Percentiles rank a stretch among this genome's conserved stretches.
These are phyloP conservation scores for Xiphydria camelus DNA, from an alignment of 2,888 invertebrate genomes.

Conservation along the genomic window DNA sequence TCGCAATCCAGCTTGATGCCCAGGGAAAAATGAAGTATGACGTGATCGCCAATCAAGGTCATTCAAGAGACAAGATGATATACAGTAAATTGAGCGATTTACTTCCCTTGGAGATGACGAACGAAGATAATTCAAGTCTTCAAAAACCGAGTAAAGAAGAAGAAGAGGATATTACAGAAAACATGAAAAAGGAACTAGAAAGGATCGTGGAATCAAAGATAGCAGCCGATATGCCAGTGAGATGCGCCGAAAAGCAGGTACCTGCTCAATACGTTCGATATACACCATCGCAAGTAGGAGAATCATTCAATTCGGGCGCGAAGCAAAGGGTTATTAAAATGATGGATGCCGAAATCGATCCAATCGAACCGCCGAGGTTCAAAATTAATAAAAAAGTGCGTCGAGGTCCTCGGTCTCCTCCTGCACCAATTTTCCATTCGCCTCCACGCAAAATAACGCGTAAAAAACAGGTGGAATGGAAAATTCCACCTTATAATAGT, in stretches of 20 bases:
- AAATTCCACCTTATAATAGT: constrained; percentile 97
- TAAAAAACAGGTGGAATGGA: constrained; percentile 99
- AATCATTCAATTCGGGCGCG: constrained; percentile 92
- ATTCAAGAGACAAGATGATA: constrained; percentile 90
- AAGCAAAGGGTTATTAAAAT: constrained; percentile 96
- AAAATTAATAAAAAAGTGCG: constrained; percentile 98
- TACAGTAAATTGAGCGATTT: constrained; percentile 93
- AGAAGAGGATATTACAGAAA: constrained; percentile 86
- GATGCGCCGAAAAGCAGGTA: constrained; percentile 90
- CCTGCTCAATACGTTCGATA: constrained; percentile 97
- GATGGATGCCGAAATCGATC: constrained; percentile 93
- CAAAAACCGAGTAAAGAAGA: constrained; percentile 87
- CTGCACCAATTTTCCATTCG: constrained; percentile 97
- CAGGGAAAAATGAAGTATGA: constrained; percentile 95
- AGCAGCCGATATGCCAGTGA: constrained; percentile 94
- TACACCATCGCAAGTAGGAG: constrained; percentile 96
- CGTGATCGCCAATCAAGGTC: constrained; percentile 91
- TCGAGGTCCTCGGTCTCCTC: constrained; percentile 96
- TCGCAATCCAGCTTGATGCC: constrained; percentile 93
- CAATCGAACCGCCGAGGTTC: constrained; percentile 98
- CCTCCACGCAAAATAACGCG: constrained; percentile 97
- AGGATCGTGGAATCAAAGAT: constrained; percentile 88
- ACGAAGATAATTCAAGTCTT: constrained; percentile 90
- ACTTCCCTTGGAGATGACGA: constrained; percentile 85
- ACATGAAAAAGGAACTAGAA: constrained; percentile 84